Conservation (phyloP, 2,888 invertebrate species). For the Trisateles emortualis region DNA sequence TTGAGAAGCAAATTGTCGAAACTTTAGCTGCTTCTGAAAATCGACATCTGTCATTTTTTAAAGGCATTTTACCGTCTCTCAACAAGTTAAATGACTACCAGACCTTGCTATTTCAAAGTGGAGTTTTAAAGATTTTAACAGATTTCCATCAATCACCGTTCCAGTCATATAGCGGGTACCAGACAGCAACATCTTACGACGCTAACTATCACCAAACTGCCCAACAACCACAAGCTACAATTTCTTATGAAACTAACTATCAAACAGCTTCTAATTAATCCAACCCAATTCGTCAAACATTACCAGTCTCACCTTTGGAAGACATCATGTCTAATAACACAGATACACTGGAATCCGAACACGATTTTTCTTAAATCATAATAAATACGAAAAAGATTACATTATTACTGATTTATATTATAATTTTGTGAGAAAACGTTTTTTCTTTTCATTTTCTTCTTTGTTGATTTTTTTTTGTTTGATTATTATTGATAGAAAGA, state of each 20-base stretch:
- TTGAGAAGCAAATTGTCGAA: conserved; percentile 23
- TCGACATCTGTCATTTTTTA: conserved; percentile 18
- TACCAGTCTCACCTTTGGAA: conserved; percentile 5
- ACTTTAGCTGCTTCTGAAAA: conserved; percentile 19
- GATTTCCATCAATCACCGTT: conserved; percentile 22
- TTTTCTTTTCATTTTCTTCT: too few species aligned
- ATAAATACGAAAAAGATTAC: too few species aligned
- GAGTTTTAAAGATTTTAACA: conserved; percentile 24
- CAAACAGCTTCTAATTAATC: conserved; percentile 7
- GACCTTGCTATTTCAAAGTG: conserved; percentile 26
- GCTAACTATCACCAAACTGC: conserved; percentile 11
- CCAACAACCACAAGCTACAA: conserved; percentile 19
- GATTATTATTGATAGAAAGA: too few species aligned
- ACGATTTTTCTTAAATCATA: conserved; percentile 19
- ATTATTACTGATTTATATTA: too few species aligned
- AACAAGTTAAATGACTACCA: conserved; percentile 24
- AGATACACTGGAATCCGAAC: conserved; percentile 21
- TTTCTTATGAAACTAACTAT: conserved; percentile 15
- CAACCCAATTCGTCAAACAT: conserved; percentile 22
- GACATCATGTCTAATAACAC: conserved; percentile 16
- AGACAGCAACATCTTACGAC: conserved; percentile 19
- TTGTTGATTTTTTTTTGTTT: too few species aligned
- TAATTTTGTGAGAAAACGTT: too few species aligned
- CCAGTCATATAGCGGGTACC: conserved; percentile 21
- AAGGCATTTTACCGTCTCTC: conserved; percentile 22